Evolutionary conservation across 1,140 invertebrate species (phyloP), one percentile per base, ranked within the genome.

Genomic region (Atopsyche davidsoni): DNA sequence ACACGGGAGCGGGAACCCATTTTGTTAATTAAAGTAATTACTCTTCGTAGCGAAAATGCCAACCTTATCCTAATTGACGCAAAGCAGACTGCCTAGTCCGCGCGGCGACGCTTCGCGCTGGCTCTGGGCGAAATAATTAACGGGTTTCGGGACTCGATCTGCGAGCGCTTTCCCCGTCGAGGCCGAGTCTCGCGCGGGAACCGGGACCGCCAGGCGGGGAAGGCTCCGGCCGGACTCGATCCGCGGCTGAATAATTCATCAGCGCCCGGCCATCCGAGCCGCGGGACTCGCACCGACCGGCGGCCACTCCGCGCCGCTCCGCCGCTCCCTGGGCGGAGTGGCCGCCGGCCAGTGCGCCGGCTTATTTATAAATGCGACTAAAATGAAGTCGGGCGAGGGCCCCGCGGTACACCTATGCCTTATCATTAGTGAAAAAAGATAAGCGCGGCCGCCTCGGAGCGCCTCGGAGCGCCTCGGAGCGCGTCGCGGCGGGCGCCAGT

Each of bases 21-120:
- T 52, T 52, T 52, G 50, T 52, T 52, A 52, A 52, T 52, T 52
- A 52, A 52, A 52, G 50, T 52, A 52, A 52, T 52, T 52, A 52
- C 50, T 52, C 50, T 52, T 52, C 50, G 35, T 42, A 46, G 41
- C 23, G 50, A 46, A 52, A 52, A 46, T 31, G 50, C 50, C 50
- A 52, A 52, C 50, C 50, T 52, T 52, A 52, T 46, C 50, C 50
- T 52, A 52, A 52, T 52, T 52, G 50, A 52, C 50, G 44, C 24
- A n/a, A 14, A 46, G 50, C 50, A 42, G 43, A 46, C 42, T 46
- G 50, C 18, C 24, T 21, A 4, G 13, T 7, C 25, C 25, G 7
- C 13, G 13, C 13, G 25, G 7, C 13, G 25, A 28, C 25, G 25
- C 25, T 7, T 13, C 25, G 7, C 25, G 25, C 13, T n/a, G n/a